Base-by-base conservation (phyloP, 2,888 invertebrate genomes). In the Acronicta leporina region DNA sequence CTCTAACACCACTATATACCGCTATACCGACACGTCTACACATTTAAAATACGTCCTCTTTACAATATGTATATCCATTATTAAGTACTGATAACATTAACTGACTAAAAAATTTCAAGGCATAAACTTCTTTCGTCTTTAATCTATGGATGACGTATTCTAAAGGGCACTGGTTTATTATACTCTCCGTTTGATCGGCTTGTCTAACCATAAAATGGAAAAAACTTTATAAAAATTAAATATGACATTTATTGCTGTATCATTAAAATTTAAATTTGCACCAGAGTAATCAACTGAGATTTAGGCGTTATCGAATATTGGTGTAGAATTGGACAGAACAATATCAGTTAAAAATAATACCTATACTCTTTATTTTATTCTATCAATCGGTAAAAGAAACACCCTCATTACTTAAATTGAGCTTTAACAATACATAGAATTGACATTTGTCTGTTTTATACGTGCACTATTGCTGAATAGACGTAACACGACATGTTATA, bases 101-200 rank as follows among this genome's bases (percentile, higher is more conserved):
- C 88, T 90, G 93, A 94, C 94, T 94, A 94, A 88, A 90, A 85
- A 85, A 84, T 87, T 92, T 92, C 92, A 93, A 94, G 94, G 94
- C 94, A 92, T 91, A 89, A 75, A 92, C 90, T 91, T 90, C 89
- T 84, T 89, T 88, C 91, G 89, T 91, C 89, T 91, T 91, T 90
- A 92, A 77, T 86, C 89, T 93, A 93, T 92, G 92, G 92, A 92
- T 93, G 92, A 92, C 89, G 82, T 92, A 92, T 87, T 89, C 93
- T 94, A 94, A 88, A 90, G 94, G 94, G 92, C 93, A 93, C 94
- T 93, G 93, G 92, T 90, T 90, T 87, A 87, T 91, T 92, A 92
- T 89, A 92, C 87, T 88, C 85, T 92, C 88, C 87, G 89, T 92
- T 89, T 78, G 87, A 77, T 88, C 89, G 87, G 88, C 86, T 85